A percentile compares a stretch with the other conserved stretches of the same genome.
These are phyloP conservation scores for Caracal caracal DNA, from an alignment of 2,113 vertebrate species.

Conservation along the genomic window DNA sequence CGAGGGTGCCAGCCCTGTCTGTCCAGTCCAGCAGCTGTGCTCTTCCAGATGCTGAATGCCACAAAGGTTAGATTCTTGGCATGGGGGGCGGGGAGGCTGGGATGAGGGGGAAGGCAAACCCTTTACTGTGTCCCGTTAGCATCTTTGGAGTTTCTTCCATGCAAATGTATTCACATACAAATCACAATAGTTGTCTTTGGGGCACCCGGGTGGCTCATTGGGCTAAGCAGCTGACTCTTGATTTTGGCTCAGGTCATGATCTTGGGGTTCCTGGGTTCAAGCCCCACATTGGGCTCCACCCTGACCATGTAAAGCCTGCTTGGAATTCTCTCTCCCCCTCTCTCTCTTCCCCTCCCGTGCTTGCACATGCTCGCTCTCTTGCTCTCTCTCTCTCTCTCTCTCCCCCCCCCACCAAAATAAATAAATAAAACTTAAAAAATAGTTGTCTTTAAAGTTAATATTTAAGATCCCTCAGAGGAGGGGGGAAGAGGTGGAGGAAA, in stretches of 20 bases:
- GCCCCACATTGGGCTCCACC: no score
- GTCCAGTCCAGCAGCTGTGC: no score
- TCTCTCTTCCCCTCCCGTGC: no score
- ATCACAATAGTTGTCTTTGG: background rate
- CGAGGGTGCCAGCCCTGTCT: fast-evolving
- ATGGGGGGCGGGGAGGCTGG: background rate
- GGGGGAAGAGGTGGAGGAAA: background rate
- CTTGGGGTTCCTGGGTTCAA: no score
- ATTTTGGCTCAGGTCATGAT: no score
- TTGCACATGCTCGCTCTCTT: no score
- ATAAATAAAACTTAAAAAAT: background rate
- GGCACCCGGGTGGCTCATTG: no score
- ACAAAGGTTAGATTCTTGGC: background rate
- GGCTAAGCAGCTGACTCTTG: no score
- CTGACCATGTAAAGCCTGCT: no score
- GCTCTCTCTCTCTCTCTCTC: no score
- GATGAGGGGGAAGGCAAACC: background rate
- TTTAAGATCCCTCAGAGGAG: background rate
- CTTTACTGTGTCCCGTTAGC: background rate
- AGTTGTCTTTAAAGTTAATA: background rate
- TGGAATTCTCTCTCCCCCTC: no score
- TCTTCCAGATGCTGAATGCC: background rate
- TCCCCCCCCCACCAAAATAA: no score
- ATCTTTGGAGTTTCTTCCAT: background rate
- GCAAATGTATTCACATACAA: background rate